phyloP scores from a whole-genome alignment of 2,797 vertebrate species.

The Argentina silus region DNA sequence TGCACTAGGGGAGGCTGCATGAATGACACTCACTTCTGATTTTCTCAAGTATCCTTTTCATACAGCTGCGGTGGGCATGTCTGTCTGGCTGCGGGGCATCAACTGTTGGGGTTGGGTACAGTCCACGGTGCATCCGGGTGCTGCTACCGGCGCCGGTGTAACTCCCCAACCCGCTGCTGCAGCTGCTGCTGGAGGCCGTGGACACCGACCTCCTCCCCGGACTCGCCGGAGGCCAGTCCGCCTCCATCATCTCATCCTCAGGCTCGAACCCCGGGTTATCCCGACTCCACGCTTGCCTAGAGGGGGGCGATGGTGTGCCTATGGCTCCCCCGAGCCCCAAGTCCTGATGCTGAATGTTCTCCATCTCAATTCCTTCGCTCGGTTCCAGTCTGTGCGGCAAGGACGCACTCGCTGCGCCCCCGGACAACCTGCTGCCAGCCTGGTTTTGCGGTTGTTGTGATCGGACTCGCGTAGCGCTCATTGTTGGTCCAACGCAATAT shows the following conservation, averaged over 20 bases:
- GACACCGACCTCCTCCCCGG: conserved; percentile 79
- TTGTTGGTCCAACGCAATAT: conserved; percentile 41
- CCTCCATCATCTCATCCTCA: conserved; percentile 90
- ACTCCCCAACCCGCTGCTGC: conserved; percentile 75
- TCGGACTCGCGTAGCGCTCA: conserved; percentile 75
- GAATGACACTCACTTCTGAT: conserved; percentile 82
- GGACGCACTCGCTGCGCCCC: conserved; percentile 22
- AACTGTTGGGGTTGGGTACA: conserved; percentile 68
- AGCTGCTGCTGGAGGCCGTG: conserved; percentile 76
- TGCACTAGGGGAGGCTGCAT: background rate
- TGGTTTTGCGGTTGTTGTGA: conserved; percentile 69
- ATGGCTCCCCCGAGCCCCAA: conserved; percentile 70
- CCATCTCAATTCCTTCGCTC: conserved; percentile 81
- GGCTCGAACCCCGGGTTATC: conserved; percentile 95
- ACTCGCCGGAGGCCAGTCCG: conserved; percentile 89
- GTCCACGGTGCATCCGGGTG: conserved; percentile 70
- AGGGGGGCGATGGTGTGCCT: conserved; percentile 84
- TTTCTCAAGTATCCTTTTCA: conserved; percentile 84
- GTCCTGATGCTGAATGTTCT: conserved; percentile 79
- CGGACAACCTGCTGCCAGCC: conserved; percentile 48
- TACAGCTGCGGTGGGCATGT: conserved; percentile 72
- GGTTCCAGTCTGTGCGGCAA: conserved; percentile 57
- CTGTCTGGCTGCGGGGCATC: conserved; percentile 68
- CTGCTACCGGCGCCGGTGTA: conserved; percentile 65
- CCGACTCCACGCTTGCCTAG: conserved; percentile 94